These are phyloP conservation scores for Neosalanx taihuensis DNA, from an alignment of 2,797 vertebrate genomes.

Conservation along the genomic window DNA sequence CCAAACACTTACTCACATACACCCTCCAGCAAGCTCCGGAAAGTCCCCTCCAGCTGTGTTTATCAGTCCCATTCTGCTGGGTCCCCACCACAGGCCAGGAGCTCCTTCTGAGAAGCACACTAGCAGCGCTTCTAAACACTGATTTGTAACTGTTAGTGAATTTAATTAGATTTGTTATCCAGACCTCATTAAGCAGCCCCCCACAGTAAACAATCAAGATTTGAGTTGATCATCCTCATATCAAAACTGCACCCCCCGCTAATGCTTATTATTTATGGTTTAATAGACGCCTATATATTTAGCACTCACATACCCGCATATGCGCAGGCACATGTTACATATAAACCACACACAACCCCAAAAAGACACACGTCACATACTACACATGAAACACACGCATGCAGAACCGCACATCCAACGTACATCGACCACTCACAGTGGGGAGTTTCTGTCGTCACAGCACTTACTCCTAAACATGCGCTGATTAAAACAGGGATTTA, in stretches of 20 bases:
- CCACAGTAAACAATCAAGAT: slow-evolving; percentile 50
- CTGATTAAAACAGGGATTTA: slow-evolving; percentile 77
- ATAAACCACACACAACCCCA: not conserved
- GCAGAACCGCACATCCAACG: slow-evolving; percentile 12
- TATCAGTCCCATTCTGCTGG: not conserved
- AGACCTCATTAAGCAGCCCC: slow-evolving; percentile 47
- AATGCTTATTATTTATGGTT: slow-evolving; percentile 55
- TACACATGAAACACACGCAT: not conserved
- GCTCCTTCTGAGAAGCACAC: not conserved
- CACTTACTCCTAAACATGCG: slow-evolving; percentile 70
- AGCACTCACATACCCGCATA: slow-evolving; percentile 11
- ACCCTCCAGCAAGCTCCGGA: not conserved
- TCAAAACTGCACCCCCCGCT: slow-evolving; percentile 45
- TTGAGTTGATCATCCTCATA: slow-evolving; percentile 51
- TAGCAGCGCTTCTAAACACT: slow-evolving; percentile 36
- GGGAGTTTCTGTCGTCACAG: slow-evolving; percentile 68
- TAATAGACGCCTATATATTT: slow-evolving; percentile 36
- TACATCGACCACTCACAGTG: slow-evolving; percentile 37
- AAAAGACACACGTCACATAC: not conserved
- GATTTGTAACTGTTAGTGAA: slow-evolving; percentile 41
- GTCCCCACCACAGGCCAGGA: slow-evolving; percentile 8
- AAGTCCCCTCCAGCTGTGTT: not conserved
- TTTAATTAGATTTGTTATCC: slow-evolving; percentile 60
- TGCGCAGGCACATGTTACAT: not conserved
- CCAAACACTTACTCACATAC: slow-evolving; percentile 25